Conservation (phyloP, 2,113 vertebrate genomes). For the Grammomys dolichurus region DNA sequence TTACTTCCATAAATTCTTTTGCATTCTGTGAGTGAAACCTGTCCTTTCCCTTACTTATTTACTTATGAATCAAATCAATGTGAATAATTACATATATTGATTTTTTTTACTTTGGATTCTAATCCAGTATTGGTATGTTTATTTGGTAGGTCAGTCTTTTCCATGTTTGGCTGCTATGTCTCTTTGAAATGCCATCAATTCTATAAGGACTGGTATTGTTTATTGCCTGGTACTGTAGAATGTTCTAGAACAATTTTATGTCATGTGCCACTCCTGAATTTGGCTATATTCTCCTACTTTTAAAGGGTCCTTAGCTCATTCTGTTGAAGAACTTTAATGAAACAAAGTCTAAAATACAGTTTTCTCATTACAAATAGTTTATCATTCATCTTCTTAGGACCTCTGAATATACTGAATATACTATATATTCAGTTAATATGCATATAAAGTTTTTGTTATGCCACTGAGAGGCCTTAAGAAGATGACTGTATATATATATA, state of each 20-base stretch:
- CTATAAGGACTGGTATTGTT: background rate
- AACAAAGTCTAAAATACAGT: background rate
- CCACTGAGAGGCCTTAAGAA: no score
- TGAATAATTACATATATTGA: background rate
- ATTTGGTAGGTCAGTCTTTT: background rate
- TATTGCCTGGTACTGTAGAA: background rate
- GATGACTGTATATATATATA: no score
- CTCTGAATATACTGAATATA: no score
- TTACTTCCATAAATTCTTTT: background rate
- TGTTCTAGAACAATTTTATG: background rate
- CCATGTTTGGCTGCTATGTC: background rate
- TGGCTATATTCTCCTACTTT: background rate
- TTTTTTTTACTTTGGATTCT: slow-evolving; percentile 5
- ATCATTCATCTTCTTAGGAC: background rate
- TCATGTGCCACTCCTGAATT: background rate
- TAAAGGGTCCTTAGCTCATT: background rate
- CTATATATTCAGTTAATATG: no score
- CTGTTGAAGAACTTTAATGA: background rate
- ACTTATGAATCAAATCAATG: background rate
- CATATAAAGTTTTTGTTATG: no score
- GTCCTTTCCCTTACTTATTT: background rate
- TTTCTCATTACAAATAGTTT: background rate
- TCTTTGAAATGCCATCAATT: background rate
- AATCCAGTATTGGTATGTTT: background rate
- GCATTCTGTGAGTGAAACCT: slow-evolving; percentile 17